Percentiles rank a stretch among this genome's conserved stretches.
Conservation (phyloP, 2,113 vertebrate species). For the Ceratotherium simum region DNA sequence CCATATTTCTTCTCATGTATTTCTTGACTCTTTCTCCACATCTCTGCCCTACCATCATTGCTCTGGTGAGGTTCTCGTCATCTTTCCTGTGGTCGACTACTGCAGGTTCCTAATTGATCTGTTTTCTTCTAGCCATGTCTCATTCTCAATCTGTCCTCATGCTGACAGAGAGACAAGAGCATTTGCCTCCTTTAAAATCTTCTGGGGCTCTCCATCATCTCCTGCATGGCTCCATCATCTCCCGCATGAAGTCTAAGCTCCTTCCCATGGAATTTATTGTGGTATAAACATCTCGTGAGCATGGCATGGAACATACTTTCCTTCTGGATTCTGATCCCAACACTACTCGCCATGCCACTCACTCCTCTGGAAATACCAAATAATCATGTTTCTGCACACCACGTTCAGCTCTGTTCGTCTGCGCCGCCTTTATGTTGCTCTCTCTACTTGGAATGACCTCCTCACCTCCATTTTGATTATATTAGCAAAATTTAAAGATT, state of each 20-base stretch:
- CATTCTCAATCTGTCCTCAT: background rate
- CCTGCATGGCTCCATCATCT: background rate
- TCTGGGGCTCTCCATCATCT: background rate
- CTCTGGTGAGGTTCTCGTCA: background rate
- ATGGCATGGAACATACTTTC: background rate
- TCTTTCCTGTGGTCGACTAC: background rate
- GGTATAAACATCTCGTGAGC: background rate
- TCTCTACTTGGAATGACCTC: background rate
- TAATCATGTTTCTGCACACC: background rate
- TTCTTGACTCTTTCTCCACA: background rate
- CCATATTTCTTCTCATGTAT: background rate
- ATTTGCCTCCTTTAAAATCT: background rate
- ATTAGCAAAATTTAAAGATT: background rate
- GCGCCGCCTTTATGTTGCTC: background rate
- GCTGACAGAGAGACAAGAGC: background rate
- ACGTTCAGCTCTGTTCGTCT: background rate
- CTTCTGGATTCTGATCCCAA: background rate
- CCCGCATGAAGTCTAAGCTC: background rate
- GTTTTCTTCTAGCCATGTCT: background rate
- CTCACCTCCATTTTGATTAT: background rate
- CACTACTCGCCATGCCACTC: background rate
- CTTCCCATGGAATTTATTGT: background rate
- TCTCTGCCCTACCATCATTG: background rate
- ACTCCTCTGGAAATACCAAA: background rate
- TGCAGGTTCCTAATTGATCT: background rate